Base-by-base conservation (phyloP, 1,140 invertebrate genomes). In the Trigoniulus corallinus region DNA sequence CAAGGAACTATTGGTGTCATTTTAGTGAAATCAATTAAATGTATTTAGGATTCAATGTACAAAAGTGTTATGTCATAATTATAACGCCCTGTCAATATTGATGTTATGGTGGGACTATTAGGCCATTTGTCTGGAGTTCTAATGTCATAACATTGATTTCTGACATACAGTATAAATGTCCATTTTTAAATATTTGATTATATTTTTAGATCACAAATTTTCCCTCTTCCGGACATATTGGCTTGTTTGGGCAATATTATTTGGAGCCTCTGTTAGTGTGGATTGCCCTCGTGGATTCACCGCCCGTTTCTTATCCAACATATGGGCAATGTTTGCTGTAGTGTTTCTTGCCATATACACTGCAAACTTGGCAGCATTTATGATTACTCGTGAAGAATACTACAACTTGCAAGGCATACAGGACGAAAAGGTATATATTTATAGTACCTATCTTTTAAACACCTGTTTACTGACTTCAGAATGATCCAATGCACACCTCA, bases 181-280 rank as follows among this genome's bases (percentile, higher is more conserved):
- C n/a, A n/a, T n/a, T n/a, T n/a, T 7, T 34, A 34, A 34, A 7
- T 44, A 44, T 18, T 44, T 24, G 7, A 7, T 18, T 52, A 49
- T 10, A 13, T 53, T 54, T 51, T 22, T 56, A 74, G 72, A 69
- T 25, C 70, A 75, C 54, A 68, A 66, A 53, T 74, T 74, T 56
- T 74, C 72, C 1, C 53, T 74, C 7, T 74, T 71, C 55, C 66
- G 74, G 21, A 70, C 72, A 0, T 71, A 74, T 50, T 75, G 74
- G 73, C 57, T 75, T 21, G 74, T 76, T 39, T 76, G 73, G 73
- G 68, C 74, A 3, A 72, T 74, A 52, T 57, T 76, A 26, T 76
- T 76, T 56, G 68, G 72, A 48, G 72, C 74, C 3, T 67, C 72
- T 27, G 70, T 71, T 3, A 67, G 67, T 43, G 66, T 67, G 3